phyloP scores from a whole-genome alignment of 2,797 vertebrate genomes.

The Microctenopoma steveboyesi region DNA sequence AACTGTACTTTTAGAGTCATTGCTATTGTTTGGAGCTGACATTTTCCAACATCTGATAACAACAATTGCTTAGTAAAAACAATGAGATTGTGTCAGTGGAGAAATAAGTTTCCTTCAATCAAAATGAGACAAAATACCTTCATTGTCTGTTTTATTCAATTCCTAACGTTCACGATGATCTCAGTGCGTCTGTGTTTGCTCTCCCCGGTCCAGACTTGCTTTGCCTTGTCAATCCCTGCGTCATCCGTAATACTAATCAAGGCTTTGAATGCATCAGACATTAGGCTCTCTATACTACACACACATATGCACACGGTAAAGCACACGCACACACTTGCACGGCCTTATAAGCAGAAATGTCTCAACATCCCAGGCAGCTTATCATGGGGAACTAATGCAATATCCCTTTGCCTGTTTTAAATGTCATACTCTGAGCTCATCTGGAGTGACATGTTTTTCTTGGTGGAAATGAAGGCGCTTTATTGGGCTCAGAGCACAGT shows the following conservation, averaged over 20 bases:
- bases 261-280: constrained; percentile 57
- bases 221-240: constrained; percentile 22
- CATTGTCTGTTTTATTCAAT: constrained; percentile 38
- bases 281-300: constrained; percentile 18
- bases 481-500: constrained; percentile 71
- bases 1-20: constrained; percentile 1
- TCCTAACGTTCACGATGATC: constrained; percentile 24
- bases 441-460: constrained; percentile 84
- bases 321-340: constrained; percentile 15
- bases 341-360: constrained; percentile 50
- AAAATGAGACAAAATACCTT: constrained; percentile 22
- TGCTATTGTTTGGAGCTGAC: constrained; percentile 13
- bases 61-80: constrained; percentile 17
- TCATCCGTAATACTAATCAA: constrained; percentile 67
- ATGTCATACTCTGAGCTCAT: constrained; percentile 86
- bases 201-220: constrained; percentile 34
- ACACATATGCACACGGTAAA: not conserved
- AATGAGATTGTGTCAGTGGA: not conserved
- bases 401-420: constrained; percentile 84
- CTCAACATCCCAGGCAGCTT: constrained; percentile 74
- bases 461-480: constrained; percentile 80
- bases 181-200: constrained; percentile 23
- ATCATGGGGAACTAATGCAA: constrained; percentile 86
- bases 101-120: constrained; percentile 19
- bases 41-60: constrained; percentile 31